A percentile compares a stretch with the other conserved stretches of the same genome.
Conservation (phyloP, 2,113 vertebrate species). For the Oenanthe oenanthe region DNA sequence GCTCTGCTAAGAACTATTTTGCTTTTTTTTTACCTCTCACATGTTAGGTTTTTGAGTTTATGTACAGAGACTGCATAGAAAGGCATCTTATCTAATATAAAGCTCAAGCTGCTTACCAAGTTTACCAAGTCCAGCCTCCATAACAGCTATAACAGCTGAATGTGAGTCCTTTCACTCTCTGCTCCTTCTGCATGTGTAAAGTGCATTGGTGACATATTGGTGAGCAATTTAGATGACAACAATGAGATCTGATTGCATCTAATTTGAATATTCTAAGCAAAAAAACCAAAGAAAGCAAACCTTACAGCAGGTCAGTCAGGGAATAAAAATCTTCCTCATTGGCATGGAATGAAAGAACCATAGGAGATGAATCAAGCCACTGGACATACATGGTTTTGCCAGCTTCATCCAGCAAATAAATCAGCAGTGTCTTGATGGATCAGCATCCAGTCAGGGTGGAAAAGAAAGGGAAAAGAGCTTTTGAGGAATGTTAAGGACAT, state of each 20-base stretch:
- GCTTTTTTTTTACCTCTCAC: neutral
- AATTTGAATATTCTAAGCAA: neutral
- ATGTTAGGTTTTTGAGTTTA: neutral
- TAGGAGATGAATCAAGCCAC: neutral
- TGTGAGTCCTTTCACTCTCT: neutral
- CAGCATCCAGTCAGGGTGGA: neutral
- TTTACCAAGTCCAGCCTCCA: neutral
- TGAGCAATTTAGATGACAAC: neutral
- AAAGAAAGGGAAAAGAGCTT: neutral
- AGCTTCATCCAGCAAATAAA: neutral
- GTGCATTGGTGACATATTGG: neutral
- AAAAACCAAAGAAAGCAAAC: neutral
- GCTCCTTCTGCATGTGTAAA: neutral
- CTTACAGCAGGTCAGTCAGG: neutral
- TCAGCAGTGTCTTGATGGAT: neutral
- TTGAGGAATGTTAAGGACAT: neutral
- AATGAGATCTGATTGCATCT: neutral
- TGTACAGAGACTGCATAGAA: neutral
- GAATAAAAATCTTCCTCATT: neutral
- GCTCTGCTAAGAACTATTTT: neutral
- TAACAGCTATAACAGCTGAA: neutral
- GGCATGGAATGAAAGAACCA: neutral
- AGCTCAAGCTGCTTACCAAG: neutral
- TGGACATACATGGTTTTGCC: neutral
- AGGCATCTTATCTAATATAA: neutral